A percentile compares a stretch with the other conserved stretches of the same genome.
These are phyloP conservation scores for Bombus superbus DNA, from an alignment of 1,140 invertebrate genomes.

Conservation along the genomic window DNA sequence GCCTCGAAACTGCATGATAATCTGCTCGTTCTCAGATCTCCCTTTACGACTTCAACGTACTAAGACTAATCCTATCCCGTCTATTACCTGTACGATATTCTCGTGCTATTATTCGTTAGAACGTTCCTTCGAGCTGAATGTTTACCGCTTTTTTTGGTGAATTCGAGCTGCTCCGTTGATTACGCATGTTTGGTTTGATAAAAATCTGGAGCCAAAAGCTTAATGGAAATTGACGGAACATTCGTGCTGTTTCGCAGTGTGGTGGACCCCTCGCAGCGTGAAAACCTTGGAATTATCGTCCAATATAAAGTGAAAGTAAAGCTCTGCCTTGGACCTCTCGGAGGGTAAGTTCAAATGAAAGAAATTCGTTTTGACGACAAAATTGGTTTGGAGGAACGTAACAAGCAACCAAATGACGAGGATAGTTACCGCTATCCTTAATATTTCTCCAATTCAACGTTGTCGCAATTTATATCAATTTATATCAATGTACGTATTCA, in stretches of 20 bases:
- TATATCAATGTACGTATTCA: not conserved
- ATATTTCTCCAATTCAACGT: not conserved
- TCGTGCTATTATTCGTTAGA: not conserved
- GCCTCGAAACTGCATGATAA: conserved; percentile 26
- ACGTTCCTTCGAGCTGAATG: not conserved
- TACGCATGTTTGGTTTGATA: conserved; percentile 58
- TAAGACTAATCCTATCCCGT: not conserved
- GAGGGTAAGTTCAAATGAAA: conserved; percentile 88
- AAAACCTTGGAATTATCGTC: conserved; percentile 99
- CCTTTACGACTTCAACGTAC: not conserved
- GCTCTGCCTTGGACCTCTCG: conserved; percentile 95
- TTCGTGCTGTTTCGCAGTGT: conserved; percentile 85
- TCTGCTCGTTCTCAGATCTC: not conserved
- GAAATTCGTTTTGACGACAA: not conserved
- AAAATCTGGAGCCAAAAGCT: not conserved
- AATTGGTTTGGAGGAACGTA: not conserved
- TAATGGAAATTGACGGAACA: not conserved
- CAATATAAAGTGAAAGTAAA: conserved; percentile 99
- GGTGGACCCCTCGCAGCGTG: conserved; percentile 93
- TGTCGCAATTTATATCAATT: not conserved
- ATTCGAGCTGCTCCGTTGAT: not conserved
- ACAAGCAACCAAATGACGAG: no score
- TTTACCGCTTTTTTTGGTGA: conserved; percentile 16
- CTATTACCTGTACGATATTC: not conserved
- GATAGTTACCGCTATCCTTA: no score